Conservation (phyloP, 2,888 invertebrate species). For the Macrophya annulata region DNA sequence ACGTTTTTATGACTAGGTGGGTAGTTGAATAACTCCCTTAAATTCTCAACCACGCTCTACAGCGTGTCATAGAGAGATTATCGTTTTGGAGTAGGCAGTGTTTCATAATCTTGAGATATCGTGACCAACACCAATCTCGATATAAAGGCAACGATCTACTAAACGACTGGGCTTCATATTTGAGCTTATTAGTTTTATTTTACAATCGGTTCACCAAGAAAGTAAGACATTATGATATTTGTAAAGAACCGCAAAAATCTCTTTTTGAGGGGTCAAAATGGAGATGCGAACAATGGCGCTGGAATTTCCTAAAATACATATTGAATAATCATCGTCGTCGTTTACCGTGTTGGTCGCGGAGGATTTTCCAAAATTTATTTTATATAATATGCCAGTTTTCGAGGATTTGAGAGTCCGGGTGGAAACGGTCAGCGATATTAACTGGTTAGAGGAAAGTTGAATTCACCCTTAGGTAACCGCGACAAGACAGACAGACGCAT, state of each 20-base stretch:
- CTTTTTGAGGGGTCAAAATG: no score
- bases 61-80: not conserved
- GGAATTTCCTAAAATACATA: not conserved
- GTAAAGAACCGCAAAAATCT: no score
- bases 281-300: not conserved
- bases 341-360: not conserved
- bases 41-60: constrained; percentile 7
- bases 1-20: not conserved
- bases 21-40: not conserved
- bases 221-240: no score
- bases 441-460: not conserved
- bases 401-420: not conserved
- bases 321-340: not conserved
- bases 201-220: no score
- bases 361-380: not conserved
- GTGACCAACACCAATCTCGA: not conserved
- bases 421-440: constrained; percentile 1
- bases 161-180: not conserved
- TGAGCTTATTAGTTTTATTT: not conserved
- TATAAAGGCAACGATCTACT: constrained; percentile 9
- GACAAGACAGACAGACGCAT: not conserved
- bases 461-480: constrained; percentile 3
- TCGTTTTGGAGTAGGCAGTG: not conserved
- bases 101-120: constrained; percentile 4
- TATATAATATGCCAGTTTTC: not conserved